Percentiles rank a stretch among this genome's conserved stretches.
phyloP scores from a whole-genome alignment of 2,888 invertebrate genomes.

The Ferrisia virgata region DNA sequence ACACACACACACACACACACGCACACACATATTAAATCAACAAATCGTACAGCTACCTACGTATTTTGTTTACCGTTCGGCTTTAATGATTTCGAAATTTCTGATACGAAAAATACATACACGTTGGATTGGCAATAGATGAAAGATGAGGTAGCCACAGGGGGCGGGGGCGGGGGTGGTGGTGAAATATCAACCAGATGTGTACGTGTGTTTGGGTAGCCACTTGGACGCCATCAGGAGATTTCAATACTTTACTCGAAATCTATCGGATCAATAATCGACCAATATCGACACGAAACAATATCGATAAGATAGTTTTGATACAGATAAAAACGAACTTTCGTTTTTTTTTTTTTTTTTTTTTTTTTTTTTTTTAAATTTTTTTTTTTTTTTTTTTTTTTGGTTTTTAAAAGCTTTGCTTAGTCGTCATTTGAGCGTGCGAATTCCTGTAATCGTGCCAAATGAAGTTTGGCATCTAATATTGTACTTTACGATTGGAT shows the following conservation, averaged over 20 bases:
- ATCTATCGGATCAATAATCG: no score
- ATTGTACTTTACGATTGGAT: slow-evolving; percentile 29
- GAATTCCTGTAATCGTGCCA: slow-evolving; percentile 32
- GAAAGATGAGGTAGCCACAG: neutral
- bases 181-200: neutral
- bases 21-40: neutral
- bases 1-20: neutral
- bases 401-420: neutral
- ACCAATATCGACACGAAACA: no score
- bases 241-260: neutral
- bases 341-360: neutral
- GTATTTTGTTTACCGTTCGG: slow-evolving; percentile 2
- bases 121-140: no score
- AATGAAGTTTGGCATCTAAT: slow-evolving; percentile 34
- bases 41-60: neutral
- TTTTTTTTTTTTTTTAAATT: no score
- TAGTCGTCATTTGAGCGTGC: slow-evolving; percentile 24
- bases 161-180: neutral
- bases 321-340: neutral
- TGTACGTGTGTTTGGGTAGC: no score
- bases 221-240: neutral
- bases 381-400: slow-evolving; percentile 3
- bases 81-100: slow-evolving; percentile 9
- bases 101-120: no score
- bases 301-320: neutral